Evolutionary conservation across 2,888 invertebrate genomes (phyloP), one percentile per base, ranked within the genome.

Genomic region (Drosophila heteroneura): DNA sequence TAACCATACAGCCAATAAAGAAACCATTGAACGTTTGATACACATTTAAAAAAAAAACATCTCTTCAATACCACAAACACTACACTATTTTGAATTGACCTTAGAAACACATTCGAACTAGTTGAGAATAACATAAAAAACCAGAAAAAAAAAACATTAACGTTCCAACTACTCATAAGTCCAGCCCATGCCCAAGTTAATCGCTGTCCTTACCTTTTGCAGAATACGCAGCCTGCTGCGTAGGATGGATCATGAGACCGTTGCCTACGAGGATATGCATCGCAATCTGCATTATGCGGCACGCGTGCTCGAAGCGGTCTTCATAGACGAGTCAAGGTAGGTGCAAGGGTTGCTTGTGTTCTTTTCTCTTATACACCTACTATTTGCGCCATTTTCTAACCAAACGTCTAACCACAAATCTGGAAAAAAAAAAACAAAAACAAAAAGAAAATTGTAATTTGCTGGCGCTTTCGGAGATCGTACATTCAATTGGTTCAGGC

Each of bases 251-350:
- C 95, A 96, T 93, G 98, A 98, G 92, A 97, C 98, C 94, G 96
- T 98, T 91, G 96, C 97, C 39, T 96, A 96, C 85, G 97, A 98
- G 93, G 96, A 98, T 82, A 95, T 99, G 91, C 97, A 97, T 94
- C 96, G 97, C 94, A 98, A 99, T 94, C 95, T 99, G 83, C 97
- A 98, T 91, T 99, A 98, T 94, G 98, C 98, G 64, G 98, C 98
- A 26, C 96, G 97, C 92, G 98, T 98, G 54, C 95, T 98, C 81
- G 98, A 98, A 94, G 97, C 98, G 19, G 97, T 98, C 82, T 98
- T 97, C 94, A 96, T 97, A 93, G 98, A 98, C 93, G 98, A 98
- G 94, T 97, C 97, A 93, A 97, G 97, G 98, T 98, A 96, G 94
- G 96, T 95, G 93, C 26, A 63, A 41, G 28, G 28, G 33, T 64